Evolutionary conservation across 1,140 invertebrate genomes (phyloP).

Genomic region (Thalassaphorura encarpata): DNA sequence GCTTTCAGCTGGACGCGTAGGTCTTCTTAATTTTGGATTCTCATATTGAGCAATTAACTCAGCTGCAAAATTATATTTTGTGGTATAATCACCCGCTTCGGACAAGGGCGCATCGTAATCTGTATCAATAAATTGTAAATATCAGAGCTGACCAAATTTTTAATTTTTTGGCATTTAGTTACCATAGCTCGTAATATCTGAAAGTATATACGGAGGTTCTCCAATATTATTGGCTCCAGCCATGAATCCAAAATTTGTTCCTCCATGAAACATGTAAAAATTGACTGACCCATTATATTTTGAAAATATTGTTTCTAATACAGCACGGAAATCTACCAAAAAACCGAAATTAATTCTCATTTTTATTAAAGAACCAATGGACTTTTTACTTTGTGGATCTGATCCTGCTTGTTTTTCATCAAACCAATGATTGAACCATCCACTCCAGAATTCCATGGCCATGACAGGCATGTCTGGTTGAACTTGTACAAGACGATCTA

Average conservation of each 20-base stretch:
- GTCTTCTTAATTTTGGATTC: constrained; percentile 21
- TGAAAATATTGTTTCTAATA: constrained; percentile 34
- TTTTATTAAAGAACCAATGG: neutral
- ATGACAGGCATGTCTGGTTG: constrained; percentile 31
- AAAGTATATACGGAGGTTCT: constrained; percentile 31
- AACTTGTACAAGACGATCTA: constrained; percentile 11
- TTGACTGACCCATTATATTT: constrained; percentile 39
- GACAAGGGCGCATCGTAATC: constrained; percentile 28
- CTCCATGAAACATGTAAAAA: constrained; percentile 47
- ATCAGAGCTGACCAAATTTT: neutral
- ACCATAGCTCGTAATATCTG: constrained; percentile 51
- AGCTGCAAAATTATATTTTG: constrained; percentile 18
- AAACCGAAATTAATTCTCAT: neutral
- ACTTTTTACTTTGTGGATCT: neutral
- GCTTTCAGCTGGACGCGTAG: constrained; percentile 33
- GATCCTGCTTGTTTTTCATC: constrained; percentile 1
- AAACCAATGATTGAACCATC: constrained; percentile 37
- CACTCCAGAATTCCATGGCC: constrained; percentile 45
- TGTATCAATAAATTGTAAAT: constrained; percentile 3
- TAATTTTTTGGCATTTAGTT: constrained; percentile 26
- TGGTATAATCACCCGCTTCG: constrained; percentile 30
- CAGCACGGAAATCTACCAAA: constrained; percentile 33
- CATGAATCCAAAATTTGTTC: constrained; percentile 50
- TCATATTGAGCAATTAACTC: constrained; percentile 21
- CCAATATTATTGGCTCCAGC: constrained; percentile 47